Conservation (phyloP, 2,113 vertebrate genomes). For the Scomber scombrus region DNA sequence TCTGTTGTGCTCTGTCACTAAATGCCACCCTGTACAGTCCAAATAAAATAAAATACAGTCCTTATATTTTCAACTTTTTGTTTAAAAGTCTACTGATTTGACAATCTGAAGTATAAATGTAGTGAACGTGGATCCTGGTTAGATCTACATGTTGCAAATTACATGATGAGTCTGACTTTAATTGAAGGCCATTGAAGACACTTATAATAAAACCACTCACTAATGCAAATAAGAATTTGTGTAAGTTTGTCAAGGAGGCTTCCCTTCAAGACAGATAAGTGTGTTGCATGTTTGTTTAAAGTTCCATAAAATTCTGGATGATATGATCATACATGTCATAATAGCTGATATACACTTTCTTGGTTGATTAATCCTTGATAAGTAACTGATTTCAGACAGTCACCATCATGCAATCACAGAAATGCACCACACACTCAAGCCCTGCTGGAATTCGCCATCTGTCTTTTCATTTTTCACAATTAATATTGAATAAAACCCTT, state of each 20-base stretch:
- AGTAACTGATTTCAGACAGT: slow-evolving; percentile 10
- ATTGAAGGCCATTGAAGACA: neutral
- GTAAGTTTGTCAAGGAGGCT: neutral
- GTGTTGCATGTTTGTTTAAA: slow-evolving; percentile 57
- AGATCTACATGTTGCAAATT: neutral
- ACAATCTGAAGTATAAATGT: neutral
- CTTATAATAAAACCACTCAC: neutral
- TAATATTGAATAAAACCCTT: slow-evolving; percentile 7
- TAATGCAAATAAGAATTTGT: neutral
- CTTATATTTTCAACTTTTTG: slow-evolving; percentile 23
- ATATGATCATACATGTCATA: slow-evolving; percentile 1
- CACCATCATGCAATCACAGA: slow-evolving; percentile 6
- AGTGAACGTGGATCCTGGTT: neutral
- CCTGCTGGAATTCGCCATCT: slow-evolving; percentile 17
- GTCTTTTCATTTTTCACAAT: slow-evolving; percentile 32
- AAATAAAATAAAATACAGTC: neutral
- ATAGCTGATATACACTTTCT: neutral
- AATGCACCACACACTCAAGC: slow-evolving; percentile 15
- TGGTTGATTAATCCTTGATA: neutral
- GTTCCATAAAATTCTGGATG: slow-evolving; percentile 44
- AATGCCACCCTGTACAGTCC: slow-evolving; percentile 7
- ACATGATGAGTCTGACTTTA: neutral
- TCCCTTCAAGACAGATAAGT: slow-evolving; percentile 22
- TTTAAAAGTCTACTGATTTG: neutral
- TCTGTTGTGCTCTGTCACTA: slow-evolving; percentile 35